Percentiles rank a stretch among this genome's conserved stretches.
Evolutionary conservation across 2,888 invertebrate species (phyloP).

Genomic region (Tinea pellionella): DNA sequence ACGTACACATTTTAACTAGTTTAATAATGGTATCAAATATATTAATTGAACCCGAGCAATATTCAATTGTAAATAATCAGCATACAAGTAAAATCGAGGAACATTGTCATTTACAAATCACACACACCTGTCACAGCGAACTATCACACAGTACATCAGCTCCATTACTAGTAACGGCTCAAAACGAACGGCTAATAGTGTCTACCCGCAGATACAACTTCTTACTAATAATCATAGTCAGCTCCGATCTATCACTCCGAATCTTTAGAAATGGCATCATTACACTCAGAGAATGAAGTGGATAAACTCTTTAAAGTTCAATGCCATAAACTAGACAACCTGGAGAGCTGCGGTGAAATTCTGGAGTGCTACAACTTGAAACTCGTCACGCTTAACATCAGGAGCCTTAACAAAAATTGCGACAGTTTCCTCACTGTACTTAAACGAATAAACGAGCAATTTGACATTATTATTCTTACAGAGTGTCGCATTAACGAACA

Average conservation of each 20-base stretch:
- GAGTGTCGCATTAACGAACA: conserved; percentile 18
- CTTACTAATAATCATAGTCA: neutral
- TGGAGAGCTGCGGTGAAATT: neutral
- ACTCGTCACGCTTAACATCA: conserved; percentile 17
- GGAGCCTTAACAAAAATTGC: conserved; percentile 18
- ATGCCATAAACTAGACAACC: neutral
- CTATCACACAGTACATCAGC: too few relatives aligned
- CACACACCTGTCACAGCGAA: neutral
- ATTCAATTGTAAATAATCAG: too few relatives aligned
- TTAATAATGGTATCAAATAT: too few relatives aligned
- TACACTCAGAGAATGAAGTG: neutral
- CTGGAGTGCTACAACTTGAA: conserved; percentile 14
- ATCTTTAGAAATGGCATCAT: neutral
- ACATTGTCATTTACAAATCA: too few relatives aligned
- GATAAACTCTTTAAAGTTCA: neutral
- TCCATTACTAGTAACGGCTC: too few relatives aligned
- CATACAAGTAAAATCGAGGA: neutral
- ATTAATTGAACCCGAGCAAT: too few relatives aligned
- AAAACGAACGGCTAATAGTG: too few relatives aligned
- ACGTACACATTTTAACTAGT: neutral
- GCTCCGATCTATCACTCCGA: neutral
- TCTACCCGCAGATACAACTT: neutral
- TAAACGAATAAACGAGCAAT: conserved; percentile 8
- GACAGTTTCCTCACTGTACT: conserved; percentile 14
- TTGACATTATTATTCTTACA: conserved; percentile 18